Conservation (phyloP, 2,797 vertebrate genomes). For the Galago senegalensis region DNA sequence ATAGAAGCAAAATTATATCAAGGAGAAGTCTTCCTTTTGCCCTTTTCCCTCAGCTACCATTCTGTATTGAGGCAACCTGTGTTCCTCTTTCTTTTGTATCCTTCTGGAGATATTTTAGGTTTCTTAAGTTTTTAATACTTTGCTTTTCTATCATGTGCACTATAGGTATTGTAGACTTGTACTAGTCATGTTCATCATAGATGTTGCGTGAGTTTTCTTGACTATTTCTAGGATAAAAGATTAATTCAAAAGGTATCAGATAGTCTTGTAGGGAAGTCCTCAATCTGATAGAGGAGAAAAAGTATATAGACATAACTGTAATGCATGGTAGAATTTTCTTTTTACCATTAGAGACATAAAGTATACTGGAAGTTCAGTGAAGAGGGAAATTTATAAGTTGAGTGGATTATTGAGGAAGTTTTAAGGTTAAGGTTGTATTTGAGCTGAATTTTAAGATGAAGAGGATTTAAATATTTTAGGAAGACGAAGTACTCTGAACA, state of each 20-base stretch:
- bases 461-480: slow-evolving; percentile 50
- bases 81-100: slow-evolving; percentile 41
- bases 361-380: slow-evolving; percentile 14
- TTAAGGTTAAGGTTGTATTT: slow-evolving; percentile 55
- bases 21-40: slow-evolving; percentile 47
- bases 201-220: not conserved
- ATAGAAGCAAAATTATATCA: not conserved
- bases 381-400: not conserved
- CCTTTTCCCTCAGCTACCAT: not conserved
- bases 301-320: slow-evolving; percentile 2
- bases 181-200: slow-evolving; percentile 39
- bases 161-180: not conserved
- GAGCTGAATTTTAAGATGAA: slow-evolving; percentile 54
- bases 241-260: slow-evolving; percentile 56
- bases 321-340: not conserved
- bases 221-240: slow-evolving; percentile 24
- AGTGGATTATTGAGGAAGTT: slow-evolving; percentile 24
- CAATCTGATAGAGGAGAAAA: slow-evolving; percentile 1
- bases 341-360: not conserved
- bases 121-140: slow-evolving; percentile 57
- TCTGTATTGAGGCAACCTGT: not conserved
- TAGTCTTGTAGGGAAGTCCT: not conserved
- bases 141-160: not conserved
- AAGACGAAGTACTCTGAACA: slow-evolving; percentile 44
- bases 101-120: slow-evolving; percentile 16